Base-by-base conservation (phyloP, 2,888 invertebrate genomes). In the Apamea monoglypha region DNA sequence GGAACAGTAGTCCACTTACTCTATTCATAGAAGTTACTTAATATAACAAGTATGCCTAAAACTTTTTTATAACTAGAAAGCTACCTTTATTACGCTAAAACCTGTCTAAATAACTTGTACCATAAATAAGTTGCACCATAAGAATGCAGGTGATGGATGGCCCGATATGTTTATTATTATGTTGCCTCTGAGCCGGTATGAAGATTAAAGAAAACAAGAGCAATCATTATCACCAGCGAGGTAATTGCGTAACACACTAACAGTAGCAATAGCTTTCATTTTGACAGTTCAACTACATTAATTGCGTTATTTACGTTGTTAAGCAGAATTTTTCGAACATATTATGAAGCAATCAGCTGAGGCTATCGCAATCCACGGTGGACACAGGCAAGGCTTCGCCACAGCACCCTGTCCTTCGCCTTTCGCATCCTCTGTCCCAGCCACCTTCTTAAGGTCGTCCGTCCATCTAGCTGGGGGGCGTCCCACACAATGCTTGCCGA, bases 11-110 rank as follows among this genome's bases (percentile, higher is more conserved):
- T 32, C 16, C 79, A 84, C 29, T 32, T 72, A 18, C 25, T 18
- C n/a, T 67, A 40, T 76, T 66, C 63, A 66, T 0, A 79, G 1
- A 74, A 44, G 71, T 87, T 80, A 76, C 81, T 66, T 71, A 81
- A 85, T 50, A 59, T 12, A 36, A 63, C 72, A 75, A 70, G 74
- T 77, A 66, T 47, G 70, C 53, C 14, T 29, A 63, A 81, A 2
- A 74, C 4, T 84, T 78, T 87, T 87, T 81, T 85, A 72, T 69
- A 74, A 73, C 86, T 85, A 85, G 88, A 85, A 85, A 85, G 88
- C 74, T 77, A 47, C 67, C 7, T 64, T 81, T 74, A 85, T 72
- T 66, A 63, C 47, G 18, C 25, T 10, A 21, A 74, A 85, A 85
- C 85, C 72, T 36, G 85, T 85, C 80, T 63, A 8, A 68, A 71